Evolutionary conservation across 2,888 invertebrate genomes (phyloP), one percentile per base, ranked within the genome.

Genomic region (Diaprepes abbreviatus): DNA sequence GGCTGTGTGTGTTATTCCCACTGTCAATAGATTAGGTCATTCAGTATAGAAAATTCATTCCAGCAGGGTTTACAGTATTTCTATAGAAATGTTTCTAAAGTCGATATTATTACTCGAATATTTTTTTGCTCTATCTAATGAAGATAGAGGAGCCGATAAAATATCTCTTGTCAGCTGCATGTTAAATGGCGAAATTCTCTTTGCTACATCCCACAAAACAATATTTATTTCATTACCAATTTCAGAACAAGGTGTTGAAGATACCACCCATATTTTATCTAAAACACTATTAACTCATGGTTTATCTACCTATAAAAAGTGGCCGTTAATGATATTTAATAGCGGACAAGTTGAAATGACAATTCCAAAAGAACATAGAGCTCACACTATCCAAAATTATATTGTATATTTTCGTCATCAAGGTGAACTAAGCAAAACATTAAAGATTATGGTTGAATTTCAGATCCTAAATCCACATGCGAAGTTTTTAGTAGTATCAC

Each of bases 401-500:
- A 71, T 77, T 3, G 65, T 77, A 4, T 74, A 75, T 35, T 71
- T 77, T 12, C 64, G 73, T 24, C 64, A 62, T 19, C 52, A 60
- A 7, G 66, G 67, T 1, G 77, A 77, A 38, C 55, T 74, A 12
- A 38, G 43, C 3, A 16, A 16, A 2, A 70, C 55, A 28, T 24
- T 77, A 6, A 65, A 65, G 6, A 48, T 21, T 14, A 57, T 77
- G 2, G 58, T 55, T 7, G 48, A 52, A 3, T 14, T 45, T 7
- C 7, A 66, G 1, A 52, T 72, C 2, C 72, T 76, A 70, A 76
- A 77, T 60, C 74, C 74, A 1, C 76, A 74, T 31, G 77, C 76
- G 1, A 74, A 72, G 14, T 75, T 76, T 64, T 38, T 77, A 24
- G 67, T 82, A 3, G 74, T 80, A 4, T 76, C 79, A 1, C 64